These are phyloP conservation scores for Phylloscopus trochilus DNA, from an alignment of 2,113 vertebrate species.

Conservation along the genomic window DNA sequence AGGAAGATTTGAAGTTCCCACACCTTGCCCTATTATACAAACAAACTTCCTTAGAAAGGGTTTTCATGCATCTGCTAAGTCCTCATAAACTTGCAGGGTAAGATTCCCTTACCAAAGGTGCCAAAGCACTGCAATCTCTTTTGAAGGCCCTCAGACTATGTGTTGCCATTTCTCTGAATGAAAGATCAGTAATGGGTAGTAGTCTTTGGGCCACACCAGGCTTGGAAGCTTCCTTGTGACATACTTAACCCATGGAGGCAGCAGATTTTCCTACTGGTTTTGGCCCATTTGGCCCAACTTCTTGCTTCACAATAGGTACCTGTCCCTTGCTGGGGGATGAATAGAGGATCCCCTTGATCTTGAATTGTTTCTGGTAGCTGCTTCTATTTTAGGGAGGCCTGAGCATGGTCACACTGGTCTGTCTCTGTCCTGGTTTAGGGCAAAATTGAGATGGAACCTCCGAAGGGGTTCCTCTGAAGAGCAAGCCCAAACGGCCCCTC, in stretches of 20 bases:
- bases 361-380: neutral
- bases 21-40: neutral
- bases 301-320: neutral
- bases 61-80: neutral
- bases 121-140: neutral
- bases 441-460: too few species aligned
- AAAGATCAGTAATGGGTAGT: neutral
- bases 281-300: neutral
- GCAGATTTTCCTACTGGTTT: neutral
- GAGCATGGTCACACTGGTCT: neutral
- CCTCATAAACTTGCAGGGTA: neutral
- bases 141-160: rapidly evolving
- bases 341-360: neutral
- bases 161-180: neutral
- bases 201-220: neutral
- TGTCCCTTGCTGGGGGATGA: neutral
- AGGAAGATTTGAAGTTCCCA: neutral
- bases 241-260: neutral
- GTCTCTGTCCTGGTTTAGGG: too few species aligned
- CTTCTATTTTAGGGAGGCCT: neutral
- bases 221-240: neutral
- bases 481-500: too few species aligned
- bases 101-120: neutral
- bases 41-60: neutral
- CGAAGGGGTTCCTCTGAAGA: too few species aligned